Base-by-base conservation (phyloP, 2,113 vertebrate genomes). In the Struthidea cinerea region DNA sequence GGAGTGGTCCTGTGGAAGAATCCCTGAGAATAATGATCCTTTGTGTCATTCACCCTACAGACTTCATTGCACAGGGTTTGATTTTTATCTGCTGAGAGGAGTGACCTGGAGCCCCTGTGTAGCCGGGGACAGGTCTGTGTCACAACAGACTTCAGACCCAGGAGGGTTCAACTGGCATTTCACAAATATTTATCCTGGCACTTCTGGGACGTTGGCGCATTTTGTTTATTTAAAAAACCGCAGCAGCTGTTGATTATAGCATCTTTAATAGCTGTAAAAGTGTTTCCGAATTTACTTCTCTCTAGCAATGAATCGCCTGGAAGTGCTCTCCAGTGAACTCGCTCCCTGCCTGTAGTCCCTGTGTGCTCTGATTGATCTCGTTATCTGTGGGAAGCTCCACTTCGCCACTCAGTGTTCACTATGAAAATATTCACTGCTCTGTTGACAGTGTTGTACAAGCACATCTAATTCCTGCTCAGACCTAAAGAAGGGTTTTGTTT, bases 381-480 rank as follows among this genome's bases (percentile, higher is more conserved):
- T 77, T 55, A 65, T 76, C 64, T 50, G 26, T 61, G 60, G 16
- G 69, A 89, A 91, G 92, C 93, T 95, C 93, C 28, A 27, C 65
- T 94, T 93, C 74, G 69, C 95, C 93, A 50, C 91, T 81, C 91
- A 67, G 87, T 39, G 93, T 93, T 96, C 87, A 8, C 81, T 63
- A 4, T 12, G 74, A 46, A 89, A 81, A 89, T 55, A 67, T 18
- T 89, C 89, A 46, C 42, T 84, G 26, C 69, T 55, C 1, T 50
- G 23, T 46, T 78, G 81, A 9, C 89, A 81, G 47, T 47, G 81
- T 75, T 87, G 37, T 21, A 86, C n/a, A n/a, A n/a, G n/a, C 41
- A 27, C 20, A 37, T 61, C 81, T 65, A 65, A 90, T 67, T 91
- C 73, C 42, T 78, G 35, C 65, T 78, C 3, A 1, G 50, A 65